Evolutionary conservation across 1,140 invertebrate species (phyloP).

Genomic region (Arctopsyche grandis): DNA sequence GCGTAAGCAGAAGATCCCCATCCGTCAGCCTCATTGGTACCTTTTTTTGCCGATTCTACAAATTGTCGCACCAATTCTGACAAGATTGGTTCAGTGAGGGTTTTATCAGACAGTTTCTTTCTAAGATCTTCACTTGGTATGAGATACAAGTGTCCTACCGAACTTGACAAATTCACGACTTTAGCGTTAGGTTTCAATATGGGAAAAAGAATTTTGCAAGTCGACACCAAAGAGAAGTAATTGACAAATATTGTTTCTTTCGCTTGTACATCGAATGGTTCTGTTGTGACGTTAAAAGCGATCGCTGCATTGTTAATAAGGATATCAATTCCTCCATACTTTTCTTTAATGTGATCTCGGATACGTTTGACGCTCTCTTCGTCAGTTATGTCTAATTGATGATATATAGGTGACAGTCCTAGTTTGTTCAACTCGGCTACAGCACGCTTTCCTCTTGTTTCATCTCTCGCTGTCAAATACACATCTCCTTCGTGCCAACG

Average conservation of each 20-base stretch:
- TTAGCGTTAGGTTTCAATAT: constrained; percentile 73
- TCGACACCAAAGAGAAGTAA: constrained; percentile 72
- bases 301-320: constrained; percentile 89
- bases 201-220: constrained; percentile 76
- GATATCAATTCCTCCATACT: constrained; percentile 80
- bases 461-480: constrained; percentile 72
- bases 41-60: constrained; percentile 65
- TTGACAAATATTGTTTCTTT: constrained; percentile 75
- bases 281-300: constrained; percentile 73
- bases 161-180: constrained; percentile 82
- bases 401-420: constrained; percentile 69
- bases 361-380: constrained; percentile 70
- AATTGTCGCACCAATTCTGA: constrained; percentile 73
- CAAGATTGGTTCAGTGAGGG: constrained; percentile 69
- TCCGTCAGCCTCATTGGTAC: constrained; percentile 63
- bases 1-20: constrained; percentile 75
- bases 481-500: constrained; percentile 70
- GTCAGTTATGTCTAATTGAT: constrained; percentile 77
- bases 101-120: constrained; percentile 65
- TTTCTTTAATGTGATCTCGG: constrained; percentile 69
- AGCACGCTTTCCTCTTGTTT: constrained; percentile 67
- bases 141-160: constrained; percentile 68
- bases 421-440: constrained; percentile 67
- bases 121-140: constrained; percentile 68
- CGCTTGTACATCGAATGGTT: constrained; percentile 75